Conservation (phyloP, 1,140 invertebrate genomes). For the Aphelenchoides avenae region DNA sequence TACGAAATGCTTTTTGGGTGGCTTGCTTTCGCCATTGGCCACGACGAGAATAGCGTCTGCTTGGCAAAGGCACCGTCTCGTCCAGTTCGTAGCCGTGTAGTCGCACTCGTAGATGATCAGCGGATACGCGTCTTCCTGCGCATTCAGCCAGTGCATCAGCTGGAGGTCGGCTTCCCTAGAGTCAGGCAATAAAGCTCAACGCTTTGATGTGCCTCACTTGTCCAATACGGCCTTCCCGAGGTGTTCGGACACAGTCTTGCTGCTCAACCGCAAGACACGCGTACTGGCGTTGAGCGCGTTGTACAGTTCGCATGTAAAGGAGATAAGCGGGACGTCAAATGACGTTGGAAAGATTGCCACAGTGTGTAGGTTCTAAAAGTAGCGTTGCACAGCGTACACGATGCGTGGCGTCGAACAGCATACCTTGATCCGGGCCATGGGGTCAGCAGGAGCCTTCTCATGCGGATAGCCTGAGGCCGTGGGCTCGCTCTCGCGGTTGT, state of each 20-base stretch:
- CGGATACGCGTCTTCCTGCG: slow-evolving; percentile 92
- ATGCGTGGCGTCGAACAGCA: no score
- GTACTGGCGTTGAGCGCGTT: slow-evolving; percentile 86
- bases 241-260: slow-evolving; percentile 42
- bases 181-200: slow-evolving; percentile 19
- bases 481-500: slow-evolving; percentile 31
- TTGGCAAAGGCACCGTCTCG: slow-evolving; percentile 89
- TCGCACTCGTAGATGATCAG: slow-evolving; percentile 96
- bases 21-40: slow-evolving; percentile 62
- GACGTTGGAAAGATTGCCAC: slow-evolving; percentile 89
- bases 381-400: no score
- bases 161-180: slow-evolving; percentile 67
- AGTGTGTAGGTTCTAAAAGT: slow-evolving; percentile 78
- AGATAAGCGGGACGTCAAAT: slow-evolving; percentile 86
- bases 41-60: slow-evolving; percentile 97
- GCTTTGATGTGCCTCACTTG: slow-evolving; percentile 29
- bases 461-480: slow-evolving; percentile 3
- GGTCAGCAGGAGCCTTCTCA: no score
- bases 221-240: slow-evolving; percentile 53
- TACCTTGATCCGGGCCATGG: slow-evolving; percentile 52
- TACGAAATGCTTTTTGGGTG: slow-evolving; percentile 47
- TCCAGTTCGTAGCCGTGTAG: slow-evolving; percentile 83
- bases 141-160: slow-evolving; percentile 90
- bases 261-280: slow-evolving; percentile 48
- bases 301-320: slow-evolving; percentile 93